A percentile compares a stretch with the other conserved stretches of the same genome.
These are phyloP conservation scores for Pseudonaja textilis DNA, from an alignment of 2,113 vertebrate genomes.

Conservation along the genomic window DNA sequence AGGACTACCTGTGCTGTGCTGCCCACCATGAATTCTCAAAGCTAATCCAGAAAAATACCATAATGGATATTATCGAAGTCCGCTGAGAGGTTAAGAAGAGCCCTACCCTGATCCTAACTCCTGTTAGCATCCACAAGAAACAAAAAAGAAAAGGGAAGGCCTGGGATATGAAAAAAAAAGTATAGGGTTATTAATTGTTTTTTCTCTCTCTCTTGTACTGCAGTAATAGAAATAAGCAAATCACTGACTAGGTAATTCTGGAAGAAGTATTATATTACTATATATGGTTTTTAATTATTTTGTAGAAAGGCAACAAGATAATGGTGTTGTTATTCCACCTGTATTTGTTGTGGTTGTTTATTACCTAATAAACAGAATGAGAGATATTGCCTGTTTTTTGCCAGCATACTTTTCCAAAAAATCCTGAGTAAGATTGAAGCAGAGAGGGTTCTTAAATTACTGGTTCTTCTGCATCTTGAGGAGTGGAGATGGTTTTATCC, in stretches of 20 bases:
- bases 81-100: neutral
- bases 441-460: neutral
- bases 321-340: neutral
- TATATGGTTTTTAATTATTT: neutral
- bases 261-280: neutral
- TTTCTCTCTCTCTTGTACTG: neutral
- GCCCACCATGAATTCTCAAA: neutral
- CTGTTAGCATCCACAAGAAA: neutral
- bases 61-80: neutral
- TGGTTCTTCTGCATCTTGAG: neutral
- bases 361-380: neutral
- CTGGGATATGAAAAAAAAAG: neutral
- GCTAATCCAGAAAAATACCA: neutral
- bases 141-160: neutral
- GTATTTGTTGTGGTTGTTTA: neutral
- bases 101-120: neutral
- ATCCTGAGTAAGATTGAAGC: neutral
- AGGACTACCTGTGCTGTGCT: neutral
- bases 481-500: neutral
- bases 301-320: neutral
- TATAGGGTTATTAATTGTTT: neutral
- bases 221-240: neutral
- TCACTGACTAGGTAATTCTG: neutral
- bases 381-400: neutral
- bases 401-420: neutral